Percentiles rank a stretch among this genome's conserved stretches.
Evolutionary conservation across 1,140 invertebrate species (phyloP).

Genomic region (Tetranychus urticae): DNA sequence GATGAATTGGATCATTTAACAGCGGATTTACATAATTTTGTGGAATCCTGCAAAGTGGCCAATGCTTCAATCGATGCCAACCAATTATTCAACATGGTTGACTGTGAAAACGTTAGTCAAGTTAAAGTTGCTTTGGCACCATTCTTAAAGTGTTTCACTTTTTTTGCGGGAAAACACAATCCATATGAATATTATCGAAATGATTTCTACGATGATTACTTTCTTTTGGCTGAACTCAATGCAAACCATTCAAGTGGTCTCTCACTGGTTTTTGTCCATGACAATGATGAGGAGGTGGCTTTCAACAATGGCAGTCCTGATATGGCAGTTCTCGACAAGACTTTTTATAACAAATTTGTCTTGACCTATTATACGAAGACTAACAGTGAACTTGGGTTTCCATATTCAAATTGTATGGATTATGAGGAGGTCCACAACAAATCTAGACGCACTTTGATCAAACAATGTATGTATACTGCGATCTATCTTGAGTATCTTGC

Average conservation of each 20-base stretch:
- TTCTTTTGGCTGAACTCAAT: background rate
- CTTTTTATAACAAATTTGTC: background rate
- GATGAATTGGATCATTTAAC: background rate
- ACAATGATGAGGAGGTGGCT: background rate
- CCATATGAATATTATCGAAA: background rate
- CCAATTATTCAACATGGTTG: background rate
- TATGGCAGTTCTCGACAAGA: background rate
- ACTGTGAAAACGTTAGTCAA: background rate
- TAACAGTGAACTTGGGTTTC: background rate
- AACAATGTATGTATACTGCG: background rate
- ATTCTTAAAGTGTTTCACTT: background rate
- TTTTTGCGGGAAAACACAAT: background rate
- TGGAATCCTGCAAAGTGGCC: background rate
- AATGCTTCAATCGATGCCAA: background rate
- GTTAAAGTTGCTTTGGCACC: background rate
- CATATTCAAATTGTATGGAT: background rate
- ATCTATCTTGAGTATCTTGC: background rate
- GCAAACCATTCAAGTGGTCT: background rate
- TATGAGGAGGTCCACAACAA: background rate
- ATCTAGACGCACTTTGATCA: background rate
- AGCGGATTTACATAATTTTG: background rate
- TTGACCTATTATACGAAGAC: background rate
- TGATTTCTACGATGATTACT: background rate
- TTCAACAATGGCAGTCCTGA: background rate
- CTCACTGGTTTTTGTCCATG: background rate